Base-by-base conservation (phyloP, 2,888 invertebrate species). In the Brenthis daphne region DNA sequence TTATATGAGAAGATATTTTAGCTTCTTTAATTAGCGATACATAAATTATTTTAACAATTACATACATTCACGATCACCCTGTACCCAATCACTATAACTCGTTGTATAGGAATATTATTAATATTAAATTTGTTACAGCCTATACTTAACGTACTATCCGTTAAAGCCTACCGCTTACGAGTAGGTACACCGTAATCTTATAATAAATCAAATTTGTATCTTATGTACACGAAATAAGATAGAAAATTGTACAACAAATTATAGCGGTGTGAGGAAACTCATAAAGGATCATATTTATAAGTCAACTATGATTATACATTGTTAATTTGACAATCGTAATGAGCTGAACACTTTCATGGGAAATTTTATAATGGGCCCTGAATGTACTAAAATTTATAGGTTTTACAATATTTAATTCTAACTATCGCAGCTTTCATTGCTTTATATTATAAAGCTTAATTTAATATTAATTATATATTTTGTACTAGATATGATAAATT, bases 41-140 rank as follows among this genome's bases (percentile, higher is more conserved):
- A 43, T 43, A 11, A 43, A 43, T 43, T 43, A 43, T 43, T 11
- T 11, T 43, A 43, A 43, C 37, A 43, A 43, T 43, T 43, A 43
- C 37, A 43, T 43, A 43, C 37, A 43, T 43, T 11, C 37, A 8
- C 3, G 51, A 65, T 56, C 68, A 70, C 0, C 11, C 72, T 70
- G 57, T 71, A 67, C 51, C 50, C 33, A 37, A 63, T 37, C 37
- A 33, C 29, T 64, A 55, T 55, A 68, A 61, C 66, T 57, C 64
- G 76, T 77, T 74, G 76, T 74, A 81, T 80, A 85, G 82, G 86
- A 88, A 87, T 85, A 87, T 87, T 90, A 90, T 90, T 90, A 91
- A 91, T 91, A 88, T 84, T 86, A 85, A 90, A 90, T 91, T 90
- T 86, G 89, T 90, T 89, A 89, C 88, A 89, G 85, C 86, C 87